Conservation (phyloP, 2,113 vertebrate species). For the Fukomys damarensis region DNA sequence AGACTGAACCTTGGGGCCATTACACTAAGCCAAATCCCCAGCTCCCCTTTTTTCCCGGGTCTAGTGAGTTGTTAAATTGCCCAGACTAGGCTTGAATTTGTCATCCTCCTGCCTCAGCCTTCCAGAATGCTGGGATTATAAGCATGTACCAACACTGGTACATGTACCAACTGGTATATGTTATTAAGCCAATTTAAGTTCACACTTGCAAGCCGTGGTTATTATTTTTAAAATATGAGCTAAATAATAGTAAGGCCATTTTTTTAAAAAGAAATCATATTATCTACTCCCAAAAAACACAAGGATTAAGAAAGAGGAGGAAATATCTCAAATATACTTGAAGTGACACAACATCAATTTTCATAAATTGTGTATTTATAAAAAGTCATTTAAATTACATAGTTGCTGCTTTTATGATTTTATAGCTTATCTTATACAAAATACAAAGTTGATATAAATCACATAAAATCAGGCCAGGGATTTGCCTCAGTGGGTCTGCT, state of each 20-base stretch:
- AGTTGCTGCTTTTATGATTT: background rate
- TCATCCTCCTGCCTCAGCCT: background rate
- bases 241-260: background rate
- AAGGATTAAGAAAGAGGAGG: background rate
- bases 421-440: background rate
- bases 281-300: background rate
- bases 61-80: background rate
- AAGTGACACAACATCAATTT: background rate
- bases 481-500: too few relatives aligned
- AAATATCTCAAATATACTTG: background rate
- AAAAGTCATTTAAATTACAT: background rate
- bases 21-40: background rate
- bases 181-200: slow-evolving; percentile 28
- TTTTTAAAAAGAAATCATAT: background rate
- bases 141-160: background rate
- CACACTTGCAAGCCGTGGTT: background rate
- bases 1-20: background rate
- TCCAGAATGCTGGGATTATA: background rate
- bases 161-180: too few relatives aligned
- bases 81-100: background rate
- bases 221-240: slow-evolving; percentile 11
- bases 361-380: background rate
- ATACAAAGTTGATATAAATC: background rate
- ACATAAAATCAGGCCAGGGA: too few relatives aligned
- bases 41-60: background rate